Percentiles rank a stretch among this genome's conserved stretches.
Conservation (phyloP, 2,797 vertebrate genomes). For the Lithobates pipiens region DNA sequence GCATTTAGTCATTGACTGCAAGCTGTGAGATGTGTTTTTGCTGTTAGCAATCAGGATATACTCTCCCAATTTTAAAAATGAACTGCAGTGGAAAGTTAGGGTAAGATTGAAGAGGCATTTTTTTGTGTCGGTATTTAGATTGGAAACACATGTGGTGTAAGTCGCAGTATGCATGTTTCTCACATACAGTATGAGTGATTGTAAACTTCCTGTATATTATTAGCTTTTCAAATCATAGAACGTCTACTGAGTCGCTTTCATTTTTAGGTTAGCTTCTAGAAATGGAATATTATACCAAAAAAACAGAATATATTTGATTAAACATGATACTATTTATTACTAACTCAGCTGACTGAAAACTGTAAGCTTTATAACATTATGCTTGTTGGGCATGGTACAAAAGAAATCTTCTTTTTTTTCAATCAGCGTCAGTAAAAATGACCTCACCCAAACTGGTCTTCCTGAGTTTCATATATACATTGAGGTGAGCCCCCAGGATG, state of each 20-base stretch:
- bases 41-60: conserved; percentile 13
- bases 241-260: not conserved
- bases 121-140: not conserved
- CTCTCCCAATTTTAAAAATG: conserved; percentile 5
- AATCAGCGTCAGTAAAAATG: no score
- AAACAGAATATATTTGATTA: not conserved
- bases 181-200: conserved; percentile 5
- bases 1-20: conserved; percentile 2
- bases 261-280: not conserved
- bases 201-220: conserved; percentile 12
- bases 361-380: not conserved
- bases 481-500: no score
- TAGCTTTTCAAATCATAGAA: not conserved
- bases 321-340: not conserved
- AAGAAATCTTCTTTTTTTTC: not conserved
- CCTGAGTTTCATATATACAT: not conserved
- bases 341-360: not conserved
- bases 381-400: not conserved
- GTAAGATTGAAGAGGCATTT: conserved; percentile 8
- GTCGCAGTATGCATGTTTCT: not conserved
- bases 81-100: conserved; percentile 11
- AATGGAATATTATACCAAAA: not conserved
- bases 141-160: conserved; percentile 14
- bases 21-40: conserved; percentile 2
- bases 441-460: no score